Conservation (phyloP, 2,888 invertebrate species). For the Poecilus cupreus region DNA sequence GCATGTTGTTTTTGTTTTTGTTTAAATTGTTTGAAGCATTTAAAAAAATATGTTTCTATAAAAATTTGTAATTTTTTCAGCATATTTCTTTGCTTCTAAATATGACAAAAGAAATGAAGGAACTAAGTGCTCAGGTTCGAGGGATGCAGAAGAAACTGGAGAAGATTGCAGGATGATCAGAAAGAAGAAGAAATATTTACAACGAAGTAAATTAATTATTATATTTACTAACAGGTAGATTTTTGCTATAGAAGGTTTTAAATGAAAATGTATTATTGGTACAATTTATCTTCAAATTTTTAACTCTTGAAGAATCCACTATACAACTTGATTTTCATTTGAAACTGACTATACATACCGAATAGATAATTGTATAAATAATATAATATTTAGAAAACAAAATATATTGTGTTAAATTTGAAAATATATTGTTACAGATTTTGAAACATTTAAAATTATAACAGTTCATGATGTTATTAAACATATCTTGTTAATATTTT, state of each 20-base stretch:
- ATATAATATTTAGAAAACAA: not conserved
- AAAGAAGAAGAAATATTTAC: not conserved
- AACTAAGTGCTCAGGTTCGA: conserved; percentile 20
- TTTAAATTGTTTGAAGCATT: too few relatives aligned
- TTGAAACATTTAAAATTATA: conserved; percentile 10
- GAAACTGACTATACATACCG: too few relatives aligned
- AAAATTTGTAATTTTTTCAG: conserved; percentile 22
- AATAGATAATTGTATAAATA: too few relatives aligned
- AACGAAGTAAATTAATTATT: not conserved
- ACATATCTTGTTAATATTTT: conserved; percentile 51
- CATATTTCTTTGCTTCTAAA: conserved; percentile 41
- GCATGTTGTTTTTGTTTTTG: too few relatives aligned
- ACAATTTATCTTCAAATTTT: too few relatives aligned
- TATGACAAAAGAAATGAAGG: conserved; percentile 48
- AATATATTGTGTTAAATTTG: conserved; percentile 1
- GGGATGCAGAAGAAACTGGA: conserved; percentile 43
- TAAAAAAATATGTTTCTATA: too few relatives aligned
- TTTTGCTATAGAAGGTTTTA: too few relatives aligned
- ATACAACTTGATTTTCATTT: too few relatives aligned
- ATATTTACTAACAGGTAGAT: too few relatives aligned
- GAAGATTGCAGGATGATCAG: conserved; percentile 19
- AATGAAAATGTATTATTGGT: too few relatives aligned
- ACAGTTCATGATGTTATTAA: conserved; percentile 19
- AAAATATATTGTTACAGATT: conserved; percentile 23
- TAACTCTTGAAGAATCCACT: too few relatives aligned